Conservation (phyloP, 2,888 invertebrate species). For the Drosophila yooni region DNA sequence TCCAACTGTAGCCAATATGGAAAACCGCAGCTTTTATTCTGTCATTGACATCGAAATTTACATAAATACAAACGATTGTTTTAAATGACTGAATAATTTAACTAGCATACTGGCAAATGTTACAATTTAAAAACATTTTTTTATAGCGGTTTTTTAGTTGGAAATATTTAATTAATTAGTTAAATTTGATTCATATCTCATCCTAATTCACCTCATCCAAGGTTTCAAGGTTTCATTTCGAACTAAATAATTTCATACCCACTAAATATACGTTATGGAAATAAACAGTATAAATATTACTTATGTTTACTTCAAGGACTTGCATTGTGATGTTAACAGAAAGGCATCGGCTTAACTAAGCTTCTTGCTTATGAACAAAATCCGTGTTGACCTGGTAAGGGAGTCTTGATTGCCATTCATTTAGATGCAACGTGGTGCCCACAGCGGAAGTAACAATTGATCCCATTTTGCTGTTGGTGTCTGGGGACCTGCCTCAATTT, state of each 20-base stretch:
- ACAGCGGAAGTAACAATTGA: conserved; percentile 34
- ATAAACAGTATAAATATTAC: too few relatives aligned
- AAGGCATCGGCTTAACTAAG: not conserved
- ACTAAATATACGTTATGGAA: not conserved
- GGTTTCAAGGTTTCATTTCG: not conserved
- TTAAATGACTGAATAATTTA: not conserved
- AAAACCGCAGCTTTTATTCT: not conserved
- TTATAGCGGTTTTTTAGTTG: not conserved
- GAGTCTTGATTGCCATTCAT: conserved; percentile 12
- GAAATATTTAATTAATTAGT: not conserved
- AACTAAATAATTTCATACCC: not conserved
- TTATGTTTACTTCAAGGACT: not conserved
- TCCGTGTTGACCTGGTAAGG: not conserved
- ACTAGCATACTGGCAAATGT: not conserved
- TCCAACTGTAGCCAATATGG: conserved; percentile 8
- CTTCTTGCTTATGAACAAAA: not conserved
- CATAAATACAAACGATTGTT: not conserved
- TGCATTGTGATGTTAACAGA: not conserved
- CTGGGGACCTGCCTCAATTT: conserved; percentile 32
- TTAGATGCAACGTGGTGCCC: conserved; percentile 5
- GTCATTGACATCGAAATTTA: not conserved
- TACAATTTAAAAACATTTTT: not conserved
- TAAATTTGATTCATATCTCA: not conserved
- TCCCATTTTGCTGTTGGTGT: conserved; percentile 21
- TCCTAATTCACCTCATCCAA: not conserved